These are phyloP conservation scores for Vanessa atalanta DNA, from an alignment of 1,140 invertebrate species.

Conservation along the genomic window DNA sequence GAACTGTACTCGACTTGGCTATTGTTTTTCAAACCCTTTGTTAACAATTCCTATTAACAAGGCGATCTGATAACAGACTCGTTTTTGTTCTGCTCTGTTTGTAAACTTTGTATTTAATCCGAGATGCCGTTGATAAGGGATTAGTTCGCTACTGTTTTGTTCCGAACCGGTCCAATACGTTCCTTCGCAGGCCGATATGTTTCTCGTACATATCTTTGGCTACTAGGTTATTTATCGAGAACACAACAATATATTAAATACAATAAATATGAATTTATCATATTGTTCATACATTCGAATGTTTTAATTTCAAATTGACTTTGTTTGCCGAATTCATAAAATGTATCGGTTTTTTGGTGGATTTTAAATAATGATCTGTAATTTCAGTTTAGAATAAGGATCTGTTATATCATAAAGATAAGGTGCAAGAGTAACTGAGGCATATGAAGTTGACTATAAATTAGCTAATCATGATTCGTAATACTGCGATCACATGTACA, in stretches of 20 bases:
- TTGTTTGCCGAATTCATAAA: too few species aligned
- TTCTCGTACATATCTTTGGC: not conserved
- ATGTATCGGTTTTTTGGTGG: too few species aligned
- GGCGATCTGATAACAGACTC: conserved; percentile 43
- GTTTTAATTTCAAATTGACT: too few species aligned
- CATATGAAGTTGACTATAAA: not conserved
- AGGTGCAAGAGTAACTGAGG: not conserved
- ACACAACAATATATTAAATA: not conserved
- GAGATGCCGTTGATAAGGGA: conserved; percentile 40
- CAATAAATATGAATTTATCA: too few species aligned
- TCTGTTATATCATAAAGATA: not conserved
- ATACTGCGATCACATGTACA: not conserved
- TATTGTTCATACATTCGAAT: too few species aligned
- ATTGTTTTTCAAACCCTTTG: conserved; percentile 46
- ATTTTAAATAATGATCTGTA: too few species aligned
- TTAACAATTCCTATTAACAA: conserved; percentile 45
- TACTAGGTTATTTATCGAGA: not conserved
- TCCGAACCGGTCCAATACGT: conserved; percentile 24
- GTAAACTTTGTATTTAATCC: conserved; percentile 48
- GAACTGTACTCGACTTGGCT: conserved; percentile 44
- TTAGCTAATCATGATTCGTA: not conserved
- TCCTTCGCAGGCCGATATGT: too few species aligned
- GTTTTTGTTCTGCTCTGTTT: conserved; percentile 33
- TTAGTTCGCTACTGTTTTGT: conserved; percentile 38
- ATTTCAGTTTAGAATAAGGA: not conserved